Conservation (phyloP, 2,113 vertebrate genomes). For the Ciconia boyciana region DNA sequence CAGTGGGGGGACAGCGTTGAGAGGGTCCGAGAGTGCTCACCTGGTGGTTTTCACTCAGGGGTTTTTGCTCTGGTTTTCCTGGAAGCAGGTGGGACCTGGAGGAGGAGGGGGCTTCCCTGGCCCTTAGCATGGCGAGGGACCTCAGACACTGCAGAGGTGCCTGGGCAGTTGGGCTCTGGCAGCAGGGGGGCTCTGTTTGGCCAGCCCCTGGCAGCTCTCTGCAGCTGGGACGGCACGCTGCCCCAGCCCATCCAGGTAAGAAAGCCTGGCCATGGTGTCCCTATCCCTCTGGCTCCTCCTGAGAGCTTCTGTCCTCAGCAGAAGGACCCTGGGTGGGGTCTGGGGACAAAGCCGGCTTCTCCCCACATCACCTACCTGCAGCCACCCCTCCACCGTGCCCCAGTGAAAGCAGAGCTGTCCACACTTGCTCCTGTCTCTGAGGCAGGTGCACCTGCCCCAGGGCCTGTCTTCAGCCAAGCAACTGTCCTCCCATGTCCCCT, state of each 20-base stretch:
- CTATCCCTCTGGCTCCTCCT: not conserved
- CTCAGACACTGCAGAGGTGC: fast-evolving
- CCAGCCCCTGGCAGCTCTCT: not conserved
- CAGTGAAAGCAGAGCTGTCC: not conserved
- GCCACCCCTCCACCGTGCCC: too few species aligned
- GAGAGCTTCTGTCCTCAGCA: not conserved
- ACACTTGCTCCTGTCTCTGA: not conserved
- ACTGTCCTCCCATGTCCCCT: not conserved
- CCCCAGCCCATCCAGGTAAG: not conserved
- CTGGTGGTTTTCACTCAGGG: not conserved
- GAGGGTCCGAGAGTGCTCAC: not conserved
- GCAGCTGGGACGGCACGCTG: fast-evolving
- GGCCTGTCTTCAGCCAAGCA: not conserved
- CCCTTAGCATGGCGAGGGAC: not conserved
- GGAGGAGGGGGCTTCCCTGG: not conserved
- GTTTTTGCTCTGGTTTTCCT: not conserved
- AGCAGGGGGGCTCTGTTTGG: not conserved
- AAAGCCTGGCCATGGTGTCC: not conserved
- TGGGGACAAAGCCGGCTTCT: not conserved
- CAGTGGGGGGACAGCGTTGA: not conserved
- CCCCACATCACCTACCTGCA: not conserved
- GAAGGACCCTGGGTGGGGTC: not conserved
- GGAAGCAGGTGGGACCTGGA: not conserved
- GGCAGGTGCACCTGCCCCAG: not conserved
- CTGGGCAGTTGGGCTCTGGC: fast-evolving